Base-by-base conservation (phyloP, 2,797 vertebrate genomes). In the Chelon labrosus region DNA sequence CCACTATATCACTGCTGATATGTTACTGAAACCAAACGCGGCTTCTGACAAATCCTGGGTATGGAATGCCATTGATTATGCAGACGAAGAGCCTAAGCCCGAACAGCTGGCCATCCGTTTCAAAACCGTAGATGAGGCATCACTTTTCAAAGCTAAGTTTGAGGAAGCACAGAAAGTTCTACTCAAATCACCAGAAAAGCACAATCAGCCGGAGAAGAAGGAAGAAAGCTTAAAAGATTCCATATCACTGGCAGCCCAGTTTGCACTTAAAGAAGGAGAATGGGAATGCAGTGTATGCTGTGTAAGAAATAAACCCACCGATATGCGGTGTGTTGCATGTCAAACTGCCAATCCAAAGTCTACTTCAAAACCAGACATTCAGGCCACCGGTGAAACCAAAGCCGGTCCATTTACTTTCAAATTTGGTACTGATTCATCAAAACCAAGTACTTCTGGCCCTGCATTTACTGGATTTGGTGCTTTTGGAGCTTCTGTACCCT, bases 91-190 rank as follows among this genome's bases (percentile, higher is more conserved):
- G 65, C 96, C 97, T 2, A 99, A 96, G 84, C 91, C 94, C 0
- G 98, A 99, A 70, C 98, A 99, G 71, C 93, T 99, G 80, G 98
- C 98, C 63, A 96, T 99, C 78, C 96, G 97, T 65, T 99, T 99
- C 85, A 99, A 99, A 95, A 98, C 97, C 0, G 93, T 91, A 2
- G 97, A 99, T 7, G 98, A 99, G 89, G 98, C 98, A 20, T 75
- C 91, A 20, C 94, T 96, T 85, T 99, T 99, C 88, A 99, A 97
- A 91, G 85, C 73, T 0, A 98, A 95, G 82, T 99, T 99, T 94
- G 96, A 98, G 80, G 97, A 98, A 75, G 95, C 96, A 8, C 96
- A 98, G 78, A 93, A 74, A 81, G 88, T 94, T 70, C 85, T 96
- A 42, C 67, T 77, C 51, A 77, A 94, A 70, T 90, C 69, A 60